Evolutionary conservation across 2,113 vertebrate species (phyloP).

Genomic region (Microcebus jonahi): DNA sequence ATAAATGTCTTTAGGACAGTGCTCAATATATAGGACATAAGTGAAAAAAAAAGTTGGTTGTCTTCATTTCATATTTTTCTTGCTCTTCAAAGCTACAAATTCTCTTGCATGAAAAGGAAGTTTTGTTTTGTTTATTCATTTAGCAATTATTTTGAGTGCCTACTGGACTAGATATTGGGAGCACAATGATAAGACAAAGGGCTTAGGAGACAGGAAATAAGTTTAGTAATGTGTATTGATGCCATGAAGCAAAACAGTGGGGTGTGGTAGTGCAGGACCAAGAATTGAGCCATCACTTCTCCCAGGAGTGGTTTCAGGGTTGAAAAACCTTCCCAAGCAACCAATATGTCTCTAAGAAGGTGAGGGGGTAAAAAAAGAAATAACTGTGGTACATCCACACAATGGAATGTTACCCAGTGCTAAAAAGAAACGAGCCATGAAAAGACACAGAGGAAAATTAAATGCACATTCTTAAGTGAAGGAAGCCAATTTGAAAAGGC

Average conservation of each 20-base stretch:
- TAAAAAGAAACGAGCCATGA: not conserved
- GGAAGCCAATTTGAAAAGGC: not conserved
- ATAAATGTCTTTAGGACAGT: not conserved
- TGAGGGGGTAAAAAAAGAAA: not conserved
- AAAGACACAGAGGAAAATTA: not conserved
- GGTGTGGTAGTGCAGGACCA: too few species aligned
- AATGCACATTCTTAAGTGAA: not conserved
- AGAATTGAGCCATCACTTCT: not conserved
- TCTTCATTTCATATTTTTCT: slow-evolving; percentile 14
- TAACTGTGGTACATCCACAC: not conserved
- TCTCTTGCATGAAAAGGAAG: slow-evolving; percentile 33
- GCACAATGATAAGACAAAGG: not conserved
- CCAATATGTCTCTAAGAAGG: not conserved
- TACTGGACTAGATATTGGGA: not conserved
- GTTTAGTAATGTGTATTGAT: not conserved
- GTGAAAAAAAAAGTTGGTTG: not conserved
- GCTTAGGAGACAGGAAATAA: not conserved
- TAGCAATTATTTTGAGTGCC: not conserved
- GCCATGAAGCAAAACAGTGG: not conserved
- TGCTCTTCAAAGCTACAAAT: not conserved
- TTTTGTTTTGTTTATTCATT: slow-evolving; percentile 6
- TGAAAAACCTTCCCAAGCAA: not conserved
- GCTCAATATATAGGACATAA: not conserved
- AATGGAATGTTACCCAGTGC: not conserved
- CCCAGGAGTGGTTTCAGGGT: not conserved